Conservation (phyloP, 1,140 invertebrate genomes). For the Triops cancriformis region DNA sequence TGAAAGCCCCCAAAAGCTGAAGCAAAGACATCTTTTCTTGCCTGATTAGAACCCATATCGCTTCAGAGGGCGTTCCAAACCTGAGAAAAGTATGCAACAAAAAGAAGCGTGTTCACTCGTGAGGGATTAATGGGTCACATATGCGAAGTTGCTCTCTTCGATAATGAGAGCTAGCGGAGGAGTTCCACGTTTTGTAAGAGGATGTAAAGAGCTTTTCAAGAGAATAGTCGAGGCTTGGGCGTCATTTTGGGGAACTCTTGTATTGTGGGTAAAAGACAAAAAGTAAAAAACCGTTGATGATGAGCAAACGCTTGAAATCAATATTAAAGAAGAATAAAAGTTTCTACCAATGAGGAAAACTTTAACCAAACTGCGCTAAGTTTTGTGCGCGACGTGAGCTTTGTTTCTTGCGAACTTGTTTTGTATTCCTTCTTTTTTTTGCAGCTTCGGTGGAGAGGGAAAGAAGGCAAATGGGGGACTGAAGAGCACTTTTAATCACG, state of each 20-base stretch:
- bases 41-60: background rate
- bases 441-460: no score
- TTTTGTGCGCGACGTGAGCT: background rate
- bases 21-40: background rate
- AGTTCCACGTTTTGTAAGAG: background rate
- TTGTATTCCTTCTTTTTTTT: background rate
- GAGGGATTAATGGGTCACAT: no score
- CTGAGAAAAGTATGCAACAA: background rate
- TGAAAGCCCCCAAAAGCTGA: slow-evolving; percentile 14
- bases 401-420: background rate
- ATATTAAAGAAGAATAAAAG: slow-evolving; percentile 1
- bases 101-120: no score
- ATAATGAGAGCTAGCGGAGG: background rate
- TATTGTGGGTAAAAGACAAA: background rate
- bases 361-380: background rate
- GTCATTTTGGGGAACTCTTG: background rate
- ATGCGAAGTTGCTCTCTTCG: no score
- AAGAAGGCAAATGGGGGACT: background rate
- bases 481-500: slow-evolving; percentile 1
- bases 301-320: slow-evolving; percentile 6
- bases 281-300: background rate
- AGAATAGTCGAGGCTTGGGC: background rate
- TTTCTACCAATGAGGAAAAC: slow-evolving; percentile 6
- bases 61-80: background rate
- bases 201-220: background rate